Percentiles rank a stretch among this genome's conserved stretches.
Evolutionary conservation across 2,113 vertebrate species (phyloP).

Genomic region (Leucopsar rothschildi): DNA sequence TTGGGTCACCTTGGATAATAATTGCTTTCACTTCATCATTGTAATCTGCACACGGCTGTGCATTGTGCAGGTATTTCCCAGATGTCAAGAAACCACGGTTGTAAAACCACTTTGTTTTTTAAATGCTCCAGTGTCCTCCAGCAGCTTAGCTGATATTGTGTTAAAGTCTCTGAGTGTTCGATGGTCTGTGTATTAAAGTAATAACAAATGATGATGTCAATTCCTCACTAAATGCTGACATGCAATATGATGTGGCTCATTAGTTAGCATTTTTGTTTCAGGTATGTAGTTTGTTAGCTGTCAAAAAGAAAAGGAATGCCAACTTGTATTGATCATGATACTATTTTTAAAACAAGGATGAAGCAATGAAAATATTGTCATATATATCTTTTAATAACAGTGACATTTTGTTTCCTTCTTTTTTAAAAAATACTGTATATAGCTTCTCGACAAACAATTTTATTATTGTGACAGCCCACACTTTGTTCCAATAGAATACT

Average conservation of each 20-base stretch:
- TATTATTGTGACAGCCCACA: background rate
- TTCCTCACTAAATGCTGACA: background rate
- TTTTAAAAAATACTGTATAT: background rate
- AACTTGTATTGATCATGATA: background rate
- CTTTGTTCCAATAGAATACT: background rate
- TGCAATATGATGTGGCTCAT: background rate
- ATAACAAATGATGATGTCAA: background rate
- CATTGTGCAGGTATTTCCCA: background rate
- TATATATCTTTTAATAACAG: background rate
- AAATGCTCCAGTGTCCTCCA: background rate
- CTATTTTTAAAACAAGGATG: background rate
- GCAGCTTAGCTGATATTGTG: background rate
- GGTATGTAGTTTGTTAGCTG: background rate
- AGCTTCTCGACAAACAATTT: background rate
- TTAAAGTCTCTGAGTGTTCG: background rate
- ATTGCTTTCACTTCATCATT: background rate
- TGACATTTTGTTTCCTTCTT: background rate
- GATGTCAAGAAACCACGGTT: background rate
- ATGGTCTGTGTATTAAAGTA: background rate
- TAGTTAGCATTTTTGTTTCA: background rate
- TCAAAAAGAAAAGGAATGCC: background rate
- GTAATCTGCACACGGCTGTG: background rate
- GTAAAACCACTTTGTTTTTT: background rate
- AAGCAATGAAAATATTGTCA: background rate
- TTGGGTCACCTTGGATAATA: background rate